Evolutionary conservation across 1,140 invertebrate species (phyloP).

Genomic region (Megathymus violae): DNA sequence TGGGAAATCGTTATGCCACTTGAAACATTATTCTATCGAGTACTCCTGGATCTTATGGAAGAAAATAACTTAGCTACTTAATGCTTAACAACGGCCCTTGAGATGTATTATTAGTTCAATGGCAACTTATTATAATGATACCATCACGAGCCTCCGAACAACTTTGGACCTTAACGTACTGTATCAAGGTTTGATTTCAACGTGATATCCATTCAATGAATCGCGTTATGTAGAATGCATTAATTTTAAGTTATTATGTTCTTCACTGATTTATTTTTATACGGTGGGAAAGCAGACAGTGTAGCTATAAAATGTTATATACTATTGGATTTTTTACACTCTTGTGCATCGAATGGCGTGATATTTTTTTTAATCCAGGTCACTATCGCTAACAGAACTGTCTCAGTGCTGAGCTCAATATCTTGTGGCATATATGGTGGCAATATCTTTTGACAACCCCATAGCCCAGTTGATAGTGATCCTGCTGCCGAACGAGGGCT

Average conservation of each 20-base stretch:
- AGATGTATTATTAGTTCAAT: slow-evolving; percentile 50
- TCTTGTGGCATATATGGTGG: no score
- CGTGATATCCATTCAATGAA: slow-evolving; percentile 24
- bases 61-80: slow-evolving; percentile 57
- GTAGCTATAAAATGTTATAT: no score
- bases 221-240: slow-evolving; percentile 43
- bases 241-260: slow-evolving; percentile 46
- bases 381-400: no score
- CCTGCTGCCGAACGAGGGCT: no score
- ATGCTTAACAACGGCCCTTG: slow-evolving; percentile 51
- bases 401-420: no score
- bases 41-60: slow-evolving; percentile 56
- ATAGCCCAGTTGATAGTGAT: no score
- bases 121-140: slow-evolving; percentile 43
- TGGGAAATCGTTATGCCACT: slow-evolving; percentile 60
- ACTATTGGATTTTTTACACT: no score
- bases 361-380: no score
- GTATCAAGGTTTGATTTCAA: slow-evolving; percentile 14
- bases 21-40: slow-evolving; percentile 49
- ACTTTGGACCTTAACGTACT: slow-evolving; percentile 28
- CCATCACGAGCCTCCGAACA: slow-evolving; percentile 3
- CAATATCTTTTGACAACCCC: no score
- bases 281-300: slow-evolving; percentile 55
- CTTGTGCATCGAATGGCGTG: no score
- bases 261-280: slow-evolving; percentile 61